Percentiles rank a stretch among this genome's conserved stretches.
phyloP scores from a whole-genome alignment of 2,113 vertebrate genomes.

The Leucopternis melanops region DNA sequence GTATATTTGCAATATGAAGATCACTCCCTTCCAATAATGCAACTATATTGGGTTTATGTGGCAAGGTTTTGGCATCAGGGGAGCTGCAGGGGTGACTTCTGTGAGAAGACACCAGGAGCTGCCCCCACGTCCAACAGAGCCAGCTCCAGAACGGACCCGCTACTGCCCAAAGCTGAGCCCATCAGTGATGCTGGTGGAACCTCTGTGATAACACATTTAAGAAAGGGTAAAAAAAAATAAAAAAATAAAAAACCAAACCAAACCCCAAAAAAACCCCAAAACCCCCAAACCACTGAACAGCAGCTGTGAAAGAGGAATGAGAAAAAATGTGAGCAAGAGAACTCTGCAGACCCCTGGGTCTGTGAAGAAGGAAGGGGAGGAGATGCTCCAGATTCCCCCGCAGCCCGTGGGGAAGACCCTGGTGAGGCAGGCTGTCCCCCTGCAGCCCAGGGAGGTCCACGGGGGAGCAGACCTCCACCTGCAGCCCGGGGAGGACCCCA shows the following conservation, averaged over 20 bases:
- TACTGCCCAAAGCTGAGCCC: neutral
- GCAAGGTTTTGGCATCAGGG: neutral
- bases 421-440: neutral
- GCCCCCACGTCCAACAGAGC: fast-evolving
- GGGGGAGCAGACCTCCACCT: neutral
- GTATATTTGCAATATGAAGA: neutral
- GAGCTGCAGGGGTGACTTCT: neutral
- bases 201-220: neutral
- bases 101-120: neutral
- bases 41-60: neutral
- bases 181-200: neutral
- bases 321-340: neutral
- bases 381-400: neutral
- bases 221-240: neutral
- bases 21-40: neutral
- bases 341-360: neutral
- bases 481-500: neutral
- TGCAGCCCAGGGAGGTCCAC: neutral
- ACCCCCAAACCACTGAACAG: neutral
- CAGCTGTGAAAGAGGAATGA: neutral
- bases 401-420: neutral
- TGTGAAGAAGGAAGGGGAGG: neutral
- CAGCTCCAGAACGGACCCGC: neutral
- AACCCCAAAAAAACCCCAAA: neutral
- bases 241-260: no score